phyloP scores from a whole-genome alignment of 2,888 invertebrate species.

The Scaptomyza flava region DNA sequence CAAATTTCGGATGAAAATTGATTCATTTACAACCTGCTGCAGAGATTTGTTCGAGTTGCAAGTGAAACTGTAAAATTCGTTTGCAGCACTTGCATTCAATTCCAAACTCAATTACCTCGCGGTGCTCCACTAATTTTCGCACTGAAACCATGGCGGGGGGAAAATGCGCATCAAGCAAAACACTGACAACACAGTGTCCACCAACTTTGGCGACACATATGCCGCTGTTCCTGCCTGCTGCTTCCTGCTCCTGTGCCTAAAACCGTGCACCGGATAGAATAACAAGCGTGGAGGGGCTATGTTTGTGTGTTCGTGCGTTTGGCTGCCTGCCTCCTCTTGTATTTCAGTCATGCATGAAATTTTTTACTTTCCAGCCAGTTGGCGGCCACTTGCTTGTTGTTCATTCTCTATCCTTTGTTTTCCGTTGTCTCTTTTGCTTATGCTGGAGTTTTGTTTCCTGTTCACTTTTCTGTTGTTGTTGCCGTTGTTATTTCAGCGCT shows the following conservation, averaged over 20 bases:
- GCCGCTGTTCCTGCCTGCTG: neutral
- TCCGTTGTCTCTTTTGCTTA: conserved; percentile 18
- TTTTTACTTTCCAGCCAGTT: conserved; percentile 72
- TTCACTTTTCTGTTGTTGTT: conserved; percentile 16
- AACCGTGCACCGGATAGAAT: conserved; percentile 61
- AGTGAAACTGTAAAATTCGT: conserved; percentile 15
- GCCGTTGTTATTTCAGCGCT: neutral
- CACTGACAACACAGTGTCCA: conserved; percentile 5
- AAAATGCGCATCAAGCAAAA: conserved; percentile 40
- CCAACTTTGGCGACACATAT: conserved; percentile 38
- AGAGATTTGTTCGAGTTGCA: neutral
- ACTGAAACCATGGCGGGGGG: conserved; percentile 16
- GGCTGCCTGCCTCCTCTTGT: conserved; percentile 54
- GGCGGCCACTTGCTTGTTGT: conserved; percentile 46
- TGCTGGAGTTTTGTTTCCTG: conserved; percentile 4
- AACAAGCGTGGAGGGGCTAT: conserved; percentile 29
- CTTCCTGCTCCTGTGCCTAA: conserved; percentile 44
- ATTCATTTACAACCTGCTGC: conserved; percentile 14
- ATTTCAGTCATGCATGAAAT: conserved; percentile 75
- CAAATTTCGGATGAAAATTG: conserved; percentile 9
- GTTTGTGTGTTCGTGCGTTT: neutral
- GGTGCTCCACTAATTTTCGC: conserved; percentile 35
- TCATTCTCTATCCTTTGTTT: conserved; percentile 23
- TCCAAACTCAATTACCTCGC: conserved; percentile 61
- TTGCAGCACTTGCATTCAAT: conserved; percentile 28